These are phyloP conservation scores for Beaufortia kweichowensis DNA, from an alignment of 2,113 vertebrate genomes.

Conservation along the genomic window DNA sequence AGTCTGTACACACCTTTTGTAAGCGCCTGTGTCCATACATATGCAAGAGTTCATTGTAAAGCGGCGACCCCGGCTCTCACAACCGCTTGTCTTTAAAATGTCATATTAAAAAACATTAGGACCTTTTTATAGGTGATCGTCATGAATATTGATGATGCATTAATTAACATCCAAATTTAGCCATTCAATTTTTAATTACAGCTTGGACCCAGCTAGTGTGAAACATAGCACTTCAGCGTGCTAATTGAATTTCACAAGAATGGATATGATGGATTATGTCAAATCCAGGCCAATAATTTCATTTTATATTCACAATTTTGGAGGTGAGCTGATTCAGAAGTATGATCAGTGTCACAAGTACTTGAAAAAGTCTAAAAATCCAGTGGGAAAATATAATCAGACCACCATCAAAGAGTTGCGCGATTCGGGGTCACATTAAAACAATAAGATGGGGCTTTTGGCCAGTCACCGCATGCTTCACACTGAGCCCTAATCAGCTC, in stretches of 20 bases:
- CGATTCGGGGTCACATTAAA: constrained; percentile 37
- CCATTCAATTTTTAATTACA: constrained; percentile 70
- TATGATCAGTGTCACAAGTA: constrained; percentile 14
- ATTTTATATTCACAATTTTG: not conserved
- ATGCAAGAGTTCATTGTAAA: not conserved
- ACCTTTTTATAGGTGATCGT: constrained; percentile 58
- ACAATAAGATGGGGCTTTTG: constrained; percentile 38
- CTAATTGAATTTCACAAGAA: constrained; percentile 49
- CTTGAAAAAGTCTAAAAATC: constrained; percentile 25
- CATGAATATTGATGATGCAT: constrained; percentile 80
- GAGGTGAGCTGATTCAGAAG: not conserved
- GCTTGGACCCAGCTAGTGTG: constrained; percentile 22
- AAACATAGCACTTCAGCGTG: constrained; percentile 51
- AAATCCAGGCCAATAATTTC: constrained; percentile 36
- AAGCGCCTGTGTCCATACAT: not conserved
- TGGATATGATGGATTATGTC: constrained; percentile 51
- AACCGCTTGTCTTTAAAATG: constrained; percentile 31
- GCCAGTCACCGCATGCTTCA: constrained; percentile 46
- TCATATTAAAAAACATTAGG: constrained; percentile 40
- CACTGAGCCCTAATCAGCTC: constrained; percentile 47
- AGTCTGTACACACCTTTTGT: not conserved
- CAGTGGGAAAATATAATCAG: constrained; percentile 38
- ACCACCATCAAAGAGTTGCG: constrained; percentile 39
- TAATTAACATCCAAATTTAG: constrained; percentile 79
- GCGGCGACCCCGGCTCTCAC: not conserved